Base-by-base conservation (phyloP, 1,140 invertebrate genomes). In the Pygmarrhopalites habei region DNA sequence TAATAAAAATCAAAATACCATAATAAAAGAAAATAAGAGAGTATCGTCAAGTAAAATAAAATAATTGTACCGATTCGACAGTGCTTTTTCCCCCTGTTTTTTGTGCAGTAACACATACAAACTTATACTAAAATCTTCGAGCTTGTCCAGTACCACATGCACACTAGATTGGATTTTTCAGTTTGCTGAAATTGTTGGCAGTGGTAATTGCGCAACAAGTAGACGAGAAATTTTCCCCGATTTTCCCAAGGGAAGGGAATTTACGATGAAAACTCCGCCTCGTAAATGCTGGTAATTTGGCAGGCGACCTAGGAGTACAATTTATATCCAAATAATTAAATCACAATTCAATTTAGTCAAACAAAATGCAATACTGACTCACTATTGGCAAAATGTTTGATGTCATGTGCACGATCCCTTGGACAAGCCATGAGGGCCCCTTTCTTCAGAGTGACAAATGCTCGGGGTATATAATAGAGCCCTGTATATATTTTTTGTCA, bases 201-300 rank as follows among this genome's bases (percentile, higher is more conserved):
- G 15, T 7, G 35, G 55, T 61, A 67, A 43, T n/a, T 26, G 14
- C 14, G 57, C 56, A 0, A 64, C 52, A 0, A 60, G 51, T 14
- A 23, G 19, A 28, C 66, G 44, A 12, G 39, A 25, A 4, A 68
- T 57, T 63, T 68, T 68, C 15, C 67, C 67, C 7, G 67, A 62
- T 57, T 68, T 65, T 1, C 46, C 55, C 29, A 53, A 58, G 21
- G 67, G 67, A 1, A 68, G 47, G 7, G 43, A 4, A 23, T 51
- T 28, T 15, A 68, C 57, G 41, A 68, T 49, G 52, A 49, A 68
- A 14, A 68, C 28, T 1, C 67, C 67, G 2, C 67, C 67, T 14
- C 67, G 53, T 14, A 68, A 28, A 32, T 57, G 21, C 47, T 68
- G 65, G 49, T 68, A 68, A 14, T 30, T 17, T 28, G 64, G 58